phyloP scores from a whole-genome alignment of 2,797 vertebrate species.

The Ambastaia sidthimunki region DNA sequence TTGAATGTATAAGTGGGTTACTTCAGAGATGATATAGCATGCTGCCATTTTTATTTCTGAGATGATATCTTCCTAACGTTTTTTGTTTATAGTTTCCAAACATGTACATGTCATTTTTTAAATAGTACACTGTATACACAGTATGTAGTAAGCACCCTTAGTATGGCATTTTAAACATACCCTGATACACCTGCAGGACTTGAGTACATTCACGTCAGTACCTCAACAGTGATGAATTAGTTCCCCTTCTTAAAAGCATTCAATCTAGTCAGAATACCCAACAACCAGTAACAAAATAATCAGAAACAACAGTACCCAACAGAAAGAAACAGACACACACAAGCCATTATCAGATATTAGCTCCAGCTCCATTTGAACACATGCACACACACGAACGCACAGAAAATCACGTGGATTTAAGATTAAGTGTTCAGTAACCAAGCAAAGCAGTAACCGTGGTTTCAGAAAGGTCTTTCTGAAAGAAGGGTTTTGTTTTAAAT shows the following conservation, averaged over 20 bases:
- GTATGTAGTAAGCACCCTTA: too few relatives aligned
- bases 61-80: too few relatives aligned
- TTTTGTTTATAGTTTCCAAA: too few relatives aligned
- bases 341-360: constrained; percentile 19
- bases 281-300: constrained; percentile 9
- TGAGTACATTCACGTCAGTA: neutral
- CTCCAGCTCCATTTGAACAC: neutral
- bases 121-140: too few relatives aligned
- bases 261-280: constrained; percentile 21
- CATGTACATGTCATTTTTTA: too few relatives aligned
- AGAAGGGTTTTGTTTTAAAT: constrained; percentile 37
- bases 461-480: constrained; percentile 26
- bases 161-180: neutral
- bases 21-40: too few relatives aligned
- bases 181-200: neutral
- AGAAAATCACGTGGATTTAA: neutral
- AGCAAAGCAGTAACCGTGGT: constrained; percentile 20
- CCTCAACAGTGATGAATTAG: constrained; percentile 62
- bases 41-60: too few relatives aligned
- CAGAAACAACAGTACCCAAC: neutral
- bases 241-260: constrained; percentile 50
- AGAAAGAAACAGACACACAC: constrained; percentile 16
- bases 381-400: constrained; percentile 1
- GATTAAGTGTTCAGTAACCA: constrained; percentile 27
- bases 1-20: too few relatives aligned